Base-by-base conservation (phyloP, 2,888 invertebrate genomes). In the Hemistola chrysoprasaria region DNA sequence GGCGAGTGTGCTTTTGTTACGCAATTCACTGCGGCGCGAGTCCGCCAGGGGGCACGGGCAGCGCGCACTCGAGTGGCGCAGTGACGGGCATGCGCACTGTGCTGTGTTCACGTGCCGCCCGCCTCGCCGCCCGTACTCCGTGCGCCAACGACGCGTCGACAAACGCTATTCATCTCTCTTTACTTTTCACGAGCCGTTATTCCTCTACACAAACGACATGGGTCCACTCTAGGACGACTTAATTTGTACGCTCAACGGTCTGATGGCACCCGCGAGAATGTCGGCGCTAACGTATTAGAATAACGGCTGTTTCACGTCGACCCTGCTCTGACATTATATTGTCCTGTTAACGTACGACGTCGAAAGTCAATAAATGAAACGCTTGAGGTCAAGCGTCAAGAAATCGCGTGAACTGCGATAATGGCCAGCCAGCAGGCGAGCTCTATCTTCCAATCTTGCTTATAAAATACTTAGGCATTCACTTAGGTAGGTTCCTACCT, bases 41-140 rank as follows among this genome's bases (percentile, higher is more conserved):
- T 71, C 86, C 86, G 77, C 86, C 75, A 86, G 87, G 85, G 87
- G 87, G 87, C 83, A 83, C 84, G 87, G 87, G 87, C 83, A 83
- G 78, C 80, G 79, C 77, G 75, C 68, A 63, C 74, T 65, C 71
- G 59, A 79, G 84, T 87, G 88, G 88, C 87, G 88, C 88, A 88
- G 83, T 87, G 86, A 65, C 86, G 82, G 63, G 88, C 88, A 85
- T 88, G 88, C 88, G 88, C 85, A 78, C 62, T 79, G 49, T 24
- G 59, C 58, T 53, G 45, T 61, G 34, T 49, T 51, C 52, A 42
- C 28, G 35, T 47, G 40, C 40, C 42, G 28, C 27, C 48, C 51
- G 44, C 43, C 45, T 43, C 52, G 41, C 44, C 53, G 50, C 43
- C 30, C 49, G 55, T 48, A 39, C 28, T 28, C 30, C 53, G 37